Evolutionary conservation across 2,113 vertebrate genomes (phyloP).

Genomic region (Hyaena hyaena): DNA sequence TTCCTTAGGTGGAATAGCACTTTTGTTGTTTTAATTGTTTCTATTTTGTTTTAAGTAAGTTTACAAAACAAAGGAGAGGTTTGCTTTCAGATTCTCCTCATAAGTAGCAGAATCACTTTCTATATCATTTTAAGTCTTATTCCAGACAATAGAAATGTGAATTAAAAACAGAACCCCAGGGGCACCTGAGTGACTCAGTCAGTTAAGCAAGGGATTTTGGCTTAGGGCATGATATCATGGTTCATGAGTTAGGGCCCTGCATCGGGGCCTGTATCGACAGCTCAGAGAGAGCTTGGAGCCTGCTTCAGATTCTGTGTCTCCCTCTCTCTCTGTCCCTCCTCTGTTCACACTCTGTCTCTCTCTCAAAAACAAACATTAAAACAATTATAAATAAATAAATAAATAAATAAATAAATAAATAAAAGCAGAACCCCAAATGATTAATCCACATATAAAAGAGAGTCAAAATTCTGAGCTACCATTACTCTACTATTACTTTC

Average conservation of each 20-base stretch:
- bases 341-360: no score
- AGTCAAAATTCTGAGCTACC: background rate
- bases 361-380: no score
- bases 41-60: background rate
- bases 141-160: constrained; percentile 4
- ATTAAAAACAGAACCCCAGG: background rate
- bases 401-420: no score
- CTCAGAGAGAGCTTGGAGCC: no score
- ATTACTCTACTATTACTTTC: constrained; percentile 12
- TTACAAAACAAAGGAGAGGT: background rate
- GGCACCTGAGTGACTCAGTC: no score
- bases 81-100: background rate
- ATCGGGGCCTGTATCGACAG: no score
- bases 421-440: background rate
- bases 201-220: no score
- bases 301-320: no score
- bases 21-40: constrained; percentile 35
- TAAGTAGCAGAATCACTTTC: background rate
- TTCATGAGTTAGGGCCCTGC: no score
- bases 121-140: background rate
- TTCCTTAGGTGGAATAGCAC: background rate
- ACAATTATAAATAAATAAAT: no score
- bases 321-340: no score
- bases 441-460: background rate
- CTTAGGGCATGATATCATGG: no score